A percentile compares a stretch with the other conserved stretches of the same genome.
These are phyloP conservation scores for Semicossyphus pulcher DNA, from an alignment of 2,113 vertebrate genomes.

Conservation along the genomic window DNA sequence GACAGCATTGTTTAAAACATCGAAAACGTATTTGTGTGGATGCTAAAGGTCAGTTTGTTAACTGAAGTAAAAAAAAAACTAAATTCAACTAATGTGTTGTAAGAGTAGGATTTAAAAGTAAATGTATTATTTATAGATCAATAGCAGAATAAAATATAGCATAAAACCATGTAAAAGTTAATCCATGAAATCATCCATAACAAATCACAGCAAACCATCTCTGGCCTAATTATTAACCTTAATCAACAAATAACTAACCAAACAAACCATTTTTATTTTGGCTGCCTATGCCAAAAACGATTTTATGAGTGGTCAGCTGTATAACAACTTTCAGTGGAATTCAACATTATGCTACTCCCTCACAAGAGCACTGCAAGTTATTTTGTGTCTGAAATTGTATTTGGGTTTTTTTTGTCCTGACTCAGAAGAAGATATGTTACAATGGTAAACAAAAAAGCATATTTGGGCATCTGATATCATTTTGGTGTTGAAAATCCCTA, in stretches of 20 bases:
- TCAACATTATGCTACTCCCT: not conserved
- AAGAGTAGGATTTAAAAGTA: no score
- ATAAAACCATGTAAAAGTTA: not conserved
- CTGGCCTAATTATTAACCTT: no score
- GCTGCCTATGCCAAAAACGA: no score
- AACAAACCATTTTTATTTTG: not conserved
- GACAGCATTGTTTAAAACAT: not conserved
- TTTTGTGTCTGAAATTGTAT: not conserved
- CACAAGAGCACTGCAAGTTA: not conserved
- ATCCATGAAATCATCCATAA: no score
- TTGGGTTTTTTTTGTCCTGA: not conserved
- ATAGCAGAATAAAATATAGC: not conserved
- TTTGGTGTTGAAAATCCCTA: not conserved
- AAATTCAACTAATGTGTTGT: not conserved
- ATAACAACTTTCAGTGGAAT: not conserved
- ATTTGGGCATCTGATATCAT: not conserved
- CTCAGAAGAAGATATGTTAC: not conserved
- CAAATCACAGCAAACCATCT: no score
- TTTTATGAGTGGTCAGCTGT: not conserved
- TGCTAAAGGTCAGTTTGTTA: constrained; percentile 5
- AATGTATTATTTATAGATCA: no score
- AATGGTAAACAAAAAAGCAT: not conserved
- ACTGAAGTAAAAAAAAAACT: not conserved
- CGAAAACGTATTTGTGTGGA: not conserved
- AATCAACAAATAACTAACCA: not conserved